Conservation (phyloP, 2,888 invertebrate species). For the Rotaria sp. region DNA sequence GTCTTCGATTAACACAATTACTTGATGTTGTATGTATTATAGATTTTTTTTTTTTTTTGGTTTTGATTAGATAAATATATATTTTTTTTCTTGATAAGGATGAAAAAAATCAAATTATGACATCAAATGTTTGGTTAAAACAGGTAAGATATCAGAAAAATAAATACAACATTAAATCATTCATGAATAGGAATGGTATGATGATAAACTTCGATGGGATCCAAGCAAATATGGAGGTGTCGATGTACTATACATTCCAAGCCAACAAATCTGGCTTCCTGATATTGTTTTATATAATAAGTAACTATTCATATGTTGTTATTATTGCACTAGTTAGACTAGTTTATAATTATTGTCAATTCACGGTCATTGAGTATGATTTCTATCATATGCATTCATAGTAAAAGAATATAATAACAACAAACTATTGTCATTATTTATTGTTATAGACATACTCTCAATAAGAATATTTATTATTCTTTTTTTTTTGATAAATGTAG, state of each 20-base stretch:
- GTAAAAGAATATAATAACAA: no score
- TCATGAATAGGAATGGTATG: slow-evolving; percentile 68
- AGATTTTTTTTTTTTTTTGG: not conserved
- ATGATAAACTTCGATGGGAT: slow-evolving; percentile 91
- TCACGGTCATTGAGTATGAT: no score
- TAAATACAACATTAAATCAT: no score
- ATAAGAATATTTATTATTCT: no score
- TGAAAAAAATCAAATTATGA: slow-evolving; percentile 79
- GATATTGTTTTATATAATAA: slow-evolving; percentile 39
- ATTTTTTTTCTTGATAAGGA: slow-evolving; percentile 21
- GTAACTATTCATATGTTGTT: not conserved
- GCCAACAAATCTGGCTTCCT: slow-evolving; percentile 82
- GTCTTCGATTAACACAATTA: slow-evolving; percentile 34
- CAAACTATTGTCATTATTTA: no score
- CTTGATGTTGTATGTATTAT: slow-evolving; percentile 33
- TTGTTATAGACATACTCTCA: no score
- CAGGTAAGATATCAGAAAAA: not conserved
- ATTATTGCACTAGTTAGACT: not conserved
- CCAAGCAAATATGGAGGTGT: slow-evolving; percentile 87
- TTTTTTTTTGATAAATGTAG: no score
- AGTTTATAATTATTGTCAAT: no score
- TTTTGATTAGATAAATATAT: no score
- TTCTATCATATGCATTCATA: no score
- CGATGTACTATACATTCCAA: slow-evolving; percentile 84
- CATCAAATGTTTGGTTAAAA: slow-evolving; percentile 86